Percentiles rank a stretch among this genome's conserved stretches.
phyloP scores from a whole-genome alignment of 2,888 invertebrate genomes.

The Drosophila limbata region DNA sequence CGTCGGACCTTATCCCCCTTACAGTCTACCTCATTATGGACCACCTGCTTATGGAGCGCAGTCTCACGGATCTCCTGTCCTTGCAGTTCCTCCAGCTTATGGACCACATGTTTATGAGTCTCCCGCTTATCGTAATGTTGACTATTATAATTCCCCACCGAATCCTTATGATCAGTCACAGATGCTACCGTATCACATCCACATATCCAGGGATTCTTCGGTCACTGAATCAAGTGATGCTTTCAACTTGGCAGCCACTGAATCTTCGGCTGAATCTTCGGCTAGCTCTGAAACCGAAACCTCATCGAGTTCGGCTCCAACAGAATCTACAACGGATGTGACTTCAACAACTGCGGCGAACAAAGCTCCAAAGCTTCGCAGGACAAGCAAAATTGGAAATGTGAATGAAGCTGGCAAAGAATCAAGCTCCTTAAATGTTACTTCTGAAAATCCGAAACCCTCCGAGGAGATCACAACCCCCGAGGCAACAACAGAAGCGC shows the following conservation, averaged over 20 bases:
- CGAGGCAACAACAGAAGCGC: neutral
- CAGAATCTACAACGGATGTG: constrained; percentile 2
- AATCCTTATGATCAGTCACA: constrained; percentile 9
- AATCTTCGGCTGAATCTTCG: neutral
- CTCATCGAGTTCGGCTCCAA: neutral
- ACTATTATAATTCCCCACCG: neutral
- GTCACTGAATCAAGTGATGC: constrained; percentile 28
- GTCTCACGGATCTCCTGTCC: neutral
- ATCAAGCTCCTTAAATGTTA: neutral
- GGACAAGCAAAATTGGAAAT: neutral
- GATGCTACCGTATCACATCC: constrained; percentile 7
- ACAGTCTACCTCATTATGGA: constrained; percentile 3
- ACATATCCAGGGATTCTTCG: constrained; percentile 28
- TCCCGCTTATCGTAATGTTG: neutral
- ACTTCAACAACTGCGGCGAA: neutral
- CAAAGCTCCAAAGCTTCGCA: neutral
- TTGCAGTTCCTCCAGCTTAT: constrained; percentile 11
- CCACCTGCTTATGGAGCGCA: neutral
- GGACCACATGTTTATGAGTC: constrained; percentile 10
- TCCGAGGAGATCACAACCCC: neutral
- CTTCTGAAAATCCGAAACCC: neutral
- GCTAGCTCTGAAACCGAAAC: neutral
- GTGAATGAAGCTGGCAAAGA: no score
- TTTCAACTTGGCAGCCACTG: neutral
- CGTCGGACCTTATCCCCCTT: neutral